Percentiles rank a stretch among this genome's conserved stretches.
These are phyloP conservation scores for Coryphaenoides rupestris DNA, from an alignment of 2,113 vertebrate species.

Conservation along the genomic window DNA sequence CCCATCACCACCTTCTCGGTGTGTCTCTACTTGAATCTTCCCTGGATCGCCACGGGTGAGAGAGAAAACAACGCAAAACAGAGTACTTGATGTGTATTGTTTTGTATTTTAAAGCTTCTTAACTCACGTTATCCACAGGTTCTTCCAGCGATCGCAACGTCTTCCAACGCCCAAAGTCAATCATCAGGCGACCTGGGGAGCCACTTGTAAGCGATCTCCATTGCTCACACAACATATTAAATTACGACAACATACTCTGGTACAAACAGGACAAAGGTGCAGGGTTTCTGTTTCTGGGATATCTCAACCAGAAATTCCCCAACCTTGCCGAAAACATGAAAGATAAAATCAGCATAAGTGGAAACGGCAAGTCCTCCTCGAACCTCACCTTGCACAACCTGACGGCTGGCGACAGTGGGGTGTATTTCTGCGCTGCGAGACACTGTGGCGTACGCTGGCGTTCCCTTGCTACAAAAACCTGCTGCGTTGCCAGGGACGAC, in stretches of 20 bases:
- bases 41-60: too few relatives aligned
- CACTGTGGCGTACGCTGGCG: too few relatives aligned
- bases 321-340: background rate
- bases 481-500: background rate
- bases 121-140: too few relatives aligned
- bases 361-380: background rate
- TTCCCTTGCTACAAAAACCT: too few relatives aligned
- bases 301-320: background rate
- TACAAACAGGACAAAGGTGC: conserved; percentile 37
- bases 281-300: conserved; percentile 38
- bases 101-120: too few relatives aligned
- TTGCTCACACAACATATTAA: conserved; percentile 41
- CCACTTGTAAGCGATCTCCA: conserved; percentile 16
- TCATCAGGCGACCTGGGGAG: too few relatives aligned
- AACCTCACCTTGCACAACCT: background rate
- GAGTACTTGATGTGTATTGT: too few relatives aligned
- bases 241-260: conserved; percentile 35
- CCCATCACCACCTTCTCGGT: too few relatives aligned
- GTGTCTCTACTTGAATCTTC: too few relatives aligned
- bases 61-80: too few relatives aligned
- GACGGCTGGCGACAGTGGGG: background rate
- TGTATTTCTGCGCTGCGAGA: conserved; percentile 46
- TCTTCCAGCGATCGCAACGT: too few relatives aligned
- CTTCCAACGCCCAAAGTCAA: too few relatives aligned
- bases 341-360: conserved; percentile 32